Conservation (phyloP, 2,113 vertebrate genomes). For the Muntiacus reevesi region DNA sequence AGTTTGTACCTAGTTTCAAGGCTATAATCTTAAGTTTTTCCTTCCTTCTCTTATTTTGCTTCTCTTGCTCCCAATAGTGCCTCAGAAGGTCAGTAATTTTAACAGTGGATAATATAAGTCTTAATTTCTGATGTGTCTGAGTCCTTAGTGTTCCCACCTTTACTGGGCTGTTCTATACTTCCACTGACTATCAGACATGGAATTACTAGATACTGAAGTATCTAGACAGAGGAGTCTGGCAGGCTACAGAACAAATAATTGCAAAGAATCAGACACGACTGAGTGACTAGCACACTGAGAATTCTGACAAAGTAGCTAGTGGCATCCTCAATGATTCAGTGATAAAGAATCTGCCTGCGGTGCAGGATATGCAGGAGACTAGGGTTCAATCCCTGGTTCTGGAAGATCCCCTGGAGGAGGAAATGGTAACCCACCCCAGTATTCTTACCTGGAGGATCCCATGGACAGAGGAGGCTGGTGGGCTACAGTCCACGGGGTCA, state of each 20-base stretch:
- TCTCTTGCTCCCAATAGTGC: neutral
- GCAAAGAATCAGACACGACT: neutral
- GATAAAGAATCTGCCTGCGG: neutral
- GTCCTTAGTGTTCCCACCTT: neutral
- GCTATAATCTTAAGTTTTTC: neutral
- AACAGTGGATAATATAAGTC: neutral
- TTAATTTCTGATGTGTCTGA: neutral
- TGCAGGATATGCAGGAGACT: neutral
- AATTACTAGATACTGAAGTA: neutral
- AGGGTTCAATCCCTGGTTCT: neutral
- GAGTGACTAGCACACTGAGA: neutral
- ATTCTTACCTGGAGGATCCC: neutral
- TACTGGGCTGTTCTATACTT: neutral
- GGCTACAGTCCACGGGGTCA: neutral
- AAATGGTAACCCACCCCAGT: neutral
- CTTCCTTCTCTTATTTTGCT: neutral
- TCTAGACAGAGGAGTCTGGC: neutral
- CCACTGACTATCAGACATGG: neutral
- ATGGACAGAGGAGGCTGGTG: neutral
- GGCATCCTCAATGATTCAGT: neutral
- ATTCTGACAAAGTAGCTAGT: neutral
- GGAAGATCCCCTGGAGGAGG: neutral
- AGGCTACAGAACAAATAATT: neutral
- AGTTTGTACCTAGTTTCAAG: neutral
- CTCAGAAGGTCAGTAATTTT: neutral